These are phyloP conservation scores for Malthinus flaveolus DNA, from an alignment of 2,888 invertebrate species.

Conservation along the genomic window DNA sequence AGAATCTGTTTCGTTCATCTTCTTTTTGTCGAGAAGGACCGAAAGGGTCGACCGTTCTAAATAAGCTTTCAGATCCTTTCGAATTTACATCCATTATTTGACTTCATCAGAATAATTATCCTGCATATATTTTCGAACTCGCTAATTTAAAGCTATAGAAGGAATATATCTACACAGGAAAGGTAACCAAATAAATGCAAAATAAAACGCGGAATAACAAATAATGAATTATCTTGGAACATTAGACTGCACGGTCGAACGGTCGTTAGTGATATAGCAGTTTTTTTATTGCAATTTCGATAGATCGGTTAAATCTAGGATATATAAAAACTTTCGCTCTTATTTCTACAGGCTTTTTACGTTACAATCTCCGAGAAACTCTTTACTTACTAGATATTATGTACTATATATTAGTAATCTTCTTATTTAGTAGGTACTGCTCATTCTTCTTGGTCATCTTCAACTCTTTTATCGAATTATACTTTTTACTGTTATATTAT, in stretches of 20 bases:
- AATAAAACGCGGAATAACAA: neutral
- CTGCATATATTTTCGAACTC: neutral
- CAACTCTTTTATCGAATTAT: too few relatives aligned
- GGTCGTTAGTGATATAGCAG: slow-evolving; percentile 4
- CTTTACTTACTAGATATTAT: too few relatives aligned
- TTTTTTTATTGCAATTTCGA: neutral
- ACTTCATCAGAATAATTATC: slow-evolving; percentile 4
- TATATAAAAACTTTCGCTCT: too few relatives aligned
- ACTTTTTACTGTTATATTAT: too few relatives aligned
- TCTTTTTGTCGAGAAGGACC: neutral
- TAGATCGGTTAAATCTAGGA: too few relatives aligned
- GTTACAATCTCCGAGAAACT: too few relatives aligned
- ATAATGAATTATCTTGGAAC: neutral
- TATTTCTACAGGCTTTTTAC: too few relatives aligned
- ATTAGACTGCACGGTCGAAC: neutral
- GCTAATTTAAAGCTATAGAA: neutral
- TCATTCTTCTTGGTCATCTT: too few relatives aligned
- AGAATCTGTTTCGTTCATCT: too few relatives aligned
- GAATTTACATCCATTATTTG: slow-evolving; percentile 4
- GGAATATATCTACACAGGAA: neutral
- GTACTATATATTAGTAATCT: too few relatives aligned
- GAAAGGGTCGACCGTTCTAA: neutral
- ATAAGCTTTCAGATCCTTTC: too few relatives aligned
- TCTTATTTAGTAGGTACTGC: too few relatives aligned
- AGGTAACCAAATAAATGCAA: neutral